phyloP scores from a whole-genome alignment of 2,797 vertebrate genomes.

The Champsocephalus gunnari region DNA sequence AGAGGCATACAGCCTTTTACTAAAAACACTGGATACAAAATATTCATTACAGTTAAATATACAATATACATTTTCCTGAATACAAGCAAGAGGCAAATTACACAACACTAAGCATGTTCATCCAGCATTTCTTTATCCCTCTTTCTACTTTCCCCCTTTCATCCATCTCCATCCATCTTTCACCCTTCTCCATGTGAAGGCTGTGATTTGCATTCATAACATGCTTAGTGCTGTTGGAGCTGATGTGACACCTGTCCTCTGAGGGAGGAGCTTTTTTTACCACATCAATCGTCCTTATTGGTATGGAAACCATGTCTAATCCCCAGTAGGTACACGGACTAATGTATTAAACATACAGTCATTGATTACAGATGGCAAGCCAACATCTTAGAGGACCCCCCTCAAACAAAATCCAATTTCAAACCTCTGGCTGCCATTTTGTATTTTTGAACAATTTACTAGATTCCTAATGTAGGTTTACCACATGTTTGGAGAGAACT shows the following conservation, averaged over 20 bases:
- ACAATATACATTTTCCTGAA: not conserved
- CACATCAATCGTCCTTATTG: slow-evolving; percentile 46
- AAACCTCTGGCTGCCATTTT: slow-evolving; percentile 23
- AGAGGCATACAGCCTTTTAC: not conserved
- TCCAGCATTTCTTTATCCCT: slow-evolving; percentile 5
- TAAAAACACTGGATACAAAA: not conserved
- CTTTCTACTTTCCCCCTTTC: not conserved
- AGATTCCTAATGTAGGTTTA: slow-evolving; percentile 2
- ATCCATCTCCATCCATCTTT: not conserved
- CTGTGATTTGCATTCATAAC: slow-evolving; percentile 52
- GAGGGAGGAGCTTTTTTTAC: slow-evolving; percentile 11
- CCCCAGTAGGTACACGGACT: slow-evolving; percentile 17
- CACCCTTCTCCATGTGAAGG: not conserved
- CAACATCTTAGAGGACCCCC: slow-evolving; percentile 18
- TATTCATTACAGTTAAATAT: not conserved
- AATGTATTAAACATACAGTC: slow-evolving; percentile 59
- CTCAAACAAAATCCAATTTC: not conserved
- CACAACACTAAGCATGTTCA: not conserved
- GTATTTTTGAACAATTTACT: not conserved
- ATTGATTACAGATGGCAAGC: slow-evolving; percentile 57
- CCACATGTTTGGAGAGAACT: not conserved
- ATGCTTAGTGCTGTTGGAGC: slow-evolving; percentile 15
- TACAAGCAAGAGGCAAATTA: not conserved
- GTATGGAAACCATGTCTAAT: slow-evolving; percentile 37
- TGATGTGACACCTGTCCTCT: slow-evolving; percentile 41